phyloP scores from a whole-genome alignment of 2,888 invertebrate species.

The Diabrotica balteata region DNA sequence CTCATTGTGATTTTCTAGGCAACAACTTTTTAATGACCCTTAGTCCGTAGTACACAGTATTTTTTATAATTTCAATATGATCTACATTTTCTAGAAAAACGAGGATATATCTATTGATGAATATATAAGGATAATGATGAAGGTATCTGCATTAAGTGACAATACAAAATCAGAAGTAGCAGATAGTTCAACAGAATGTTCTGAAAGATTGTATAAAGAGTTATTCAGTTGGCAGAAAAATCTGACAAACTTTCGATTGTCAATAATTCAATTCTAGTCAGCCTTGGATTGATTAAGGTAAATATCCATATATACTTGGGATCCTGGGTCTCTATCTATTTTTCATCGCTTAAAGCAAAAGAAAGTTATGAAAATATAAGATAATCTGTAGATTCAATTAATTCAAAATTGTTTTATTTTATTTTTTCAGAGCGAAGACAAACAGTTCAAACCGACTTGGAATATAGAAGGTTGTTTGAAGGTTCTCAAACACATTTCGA shows the following conservation, averaged over 20 bases:
- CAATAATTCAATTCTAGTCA: slow-evolving; percentile 71
- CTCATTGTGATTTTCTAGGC: too few species aligned
- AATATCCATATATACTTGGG: slow-evolving; percentile 24
- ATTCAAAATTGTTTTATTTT: slow-evolving; percentile 35
- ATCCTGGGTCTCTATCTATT: too few species aligned
- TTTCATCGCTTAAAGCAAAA: background rate
- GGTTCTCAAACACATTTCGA: slow-evolving; percentile 64
- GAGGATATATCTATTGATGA: slow-evolving; percentile 53
- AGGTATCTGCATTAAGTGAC: slow-evolving; percentile 65
- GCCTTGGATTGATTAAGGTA: slow-evolving; percentile 77
- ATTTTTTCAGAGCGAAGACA: slow-evolving; percentile 71
- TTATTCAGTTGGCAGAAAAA: slow-evolving; percentile 64
- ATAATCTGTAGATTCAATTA: too few species aligned
- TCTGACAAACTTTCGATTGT: slow-evolving; percentile 64
- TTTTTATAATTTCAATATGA: too few species aligned
- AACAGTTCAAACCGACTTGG: slow-evolving; percentile 68
- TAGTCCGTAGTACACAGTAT: too few species aligned
- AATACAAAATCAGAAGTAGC: slow-evolving; percentile 63
- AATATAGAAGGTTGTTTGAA: slow-evolving; percentile 69
- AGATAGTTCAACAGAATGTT: slow-evolving; percentile 56
- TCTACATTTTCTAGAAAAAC: slow-evolving; percentile 40
- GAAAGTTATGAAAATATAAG: too few species aligned
- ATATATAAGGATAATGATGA: slow-evolving; percentile 62
- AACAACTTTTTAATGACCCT: too few species aligned
- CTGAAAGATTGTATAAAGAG: slow-evolving; percentile 63